Evolutionary conservation across 2,888 invertebrate species (phyloP).

Genomic region (Drosophila kokeensis): DNA sequence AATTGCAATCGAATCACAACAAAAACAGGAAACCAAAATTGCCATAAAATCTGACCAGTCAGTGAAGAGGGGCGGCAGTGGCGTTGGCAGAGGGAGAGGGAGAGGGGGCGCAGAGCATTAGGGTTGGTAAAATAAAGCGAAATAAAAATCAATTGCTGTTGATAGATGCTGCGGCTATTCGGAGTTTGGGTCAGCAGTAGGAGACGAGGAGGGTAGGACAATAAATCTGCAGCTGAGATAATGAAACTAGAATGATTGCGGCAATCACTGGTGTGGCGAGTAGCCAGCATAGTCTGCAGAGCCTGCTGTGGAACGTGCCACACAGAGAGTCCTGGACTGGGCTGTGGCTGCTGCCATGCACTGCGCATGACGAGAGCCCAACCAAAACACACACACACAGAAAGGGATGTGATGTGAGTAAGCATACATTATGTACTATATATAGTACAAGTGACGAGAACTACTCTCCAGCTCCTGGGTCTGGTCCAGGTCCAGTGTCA

Average conservation of each 20-base stretch:
- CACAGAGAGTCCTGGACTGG: slow-evolving; percentile 7
- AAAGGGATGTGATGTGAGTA: slow-evolving; percentile 15
- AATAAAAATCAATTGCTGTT: slow-evolving; percentile 73
- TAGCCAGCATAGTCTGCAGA: slow-evolving; percentile 13
- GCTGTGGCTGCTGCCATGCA: slow-evolving; percentile 37
- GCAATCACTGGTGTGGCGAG: slow-evolving; percentile 83
- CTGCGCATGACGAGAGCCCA: slow-evolving; percentile 66
- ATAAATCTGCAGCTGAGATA: slow-evolving; percentile 80
- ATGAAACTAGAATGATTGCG: slow-evolving; percentile 84
- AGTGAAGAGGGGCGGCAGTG: neutral
- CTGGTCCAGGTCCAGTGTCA: neutral
- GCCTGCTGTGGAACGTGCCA: slow-evolving; percentile 24
- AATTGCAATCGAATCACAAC: slow-evolving; percentile 50
- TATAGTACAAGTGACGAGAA: slow-evolving; percentile 3
- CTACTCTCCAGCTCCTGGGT: neutral
- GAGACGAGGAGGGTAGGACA: slow-evolving; percentile 19
- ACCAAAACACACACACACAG: neutral
- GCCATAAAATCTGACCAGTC: slow-evolving; percentile 54
- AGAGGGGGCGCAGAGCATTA: neutral
- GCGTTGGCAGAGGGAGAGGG: rapidly evolving
- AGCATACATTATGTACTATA: slow-evolving; percentile 63
- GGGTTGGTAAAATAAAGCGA: slow-evolving; percentile 48
- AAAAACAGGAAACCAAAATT: slow-evolving; percentile 24
- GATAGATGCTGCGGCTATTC: slow-evolving; percentile 49
- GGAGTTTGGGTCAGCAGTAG: slow-evolving; percentile 19